Evolutionary conservation across 2,888 invertebrate genomes (phyloP), one percentile per base, ranked within the genome.

Genomic region (Euproctis similis): DNA sequence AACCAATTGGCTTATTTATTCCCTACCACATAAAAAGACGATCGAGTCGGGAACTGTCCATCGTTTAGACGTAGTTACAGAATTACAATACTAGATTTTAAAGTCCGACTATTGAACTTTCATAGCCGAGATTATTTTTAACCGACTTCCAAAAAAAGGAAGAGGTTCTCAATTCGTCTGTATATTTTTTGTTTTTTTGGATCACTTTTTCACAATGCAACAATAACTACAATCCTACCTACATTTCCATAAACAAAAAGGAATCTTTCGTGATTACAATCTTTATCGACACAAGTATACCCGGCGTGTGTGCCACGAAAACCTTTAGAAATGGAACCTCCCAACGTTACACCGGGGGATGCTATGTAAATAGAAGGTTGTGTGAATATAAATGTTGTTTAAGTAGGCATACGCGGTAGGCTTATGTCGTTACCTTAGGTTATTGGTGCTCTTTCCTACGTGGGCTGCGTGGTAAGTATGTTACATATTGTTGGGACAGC

Each of bases 351-450:
- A 66, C 63, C n/a, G 43, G 57, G 67, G 76, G 67, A 66, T 69
- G 65, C 59, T 75, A 81, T 76, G 80, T 80, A 81, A 81, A 82
- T 80, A 78, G 69, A 60, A 53, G 71, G 70, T 70, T 75, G 76
- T 81, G 81, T 82, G 82, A 81, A 81, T 82, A 80, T 76, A 82
- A 82, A 82, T 80, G 77, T 55, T 53, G 54, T 70, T 64, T 75
- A 82, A 82, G 77, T 69, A 75, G 76, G 63, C 52, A 54, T 54
- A 61, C 59, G 67, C 60, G 66, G 61, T 43, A 33, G 53, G 53
- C 46, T 53, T 53, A 43, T 43, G 36, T 43, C 39, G 40, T 53
- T 50, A 56, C 56, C 49, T 53, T 30, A 46, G 44, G 40, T 48
- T 49, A 53, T 53, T 51, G 55, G 44, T 36, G 40, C 26, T 41